Evolutionary conservation across 2,113 vertebrate genomes (phyloP).

Genomic region (Hassar affinis): DNA sequence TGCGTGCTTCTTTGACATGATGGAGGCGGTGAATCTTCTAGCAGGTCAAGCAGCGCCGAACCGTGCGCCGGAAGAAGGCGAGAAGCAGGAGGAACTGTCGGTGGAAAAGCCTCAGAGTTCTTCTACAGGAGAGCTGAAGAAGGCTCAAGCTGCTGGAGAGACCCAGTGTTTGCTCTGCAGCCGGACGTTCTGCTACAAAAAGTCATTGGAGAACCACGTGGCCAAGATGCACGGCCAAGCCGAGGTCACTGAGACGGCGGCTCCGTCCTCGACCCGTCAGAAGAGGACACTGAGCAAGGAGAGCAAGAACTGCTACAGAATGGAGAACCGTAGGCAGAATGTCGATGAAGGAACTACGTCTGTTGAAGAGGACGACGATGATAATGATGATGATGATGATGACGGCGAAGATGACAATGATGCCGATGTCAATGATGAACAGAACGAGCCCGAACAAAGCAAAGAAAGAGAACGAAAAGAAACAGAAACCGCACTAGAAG

Average conservation of each 20-base stretch:
- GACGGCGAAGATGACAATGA: constrained; percentile 25
- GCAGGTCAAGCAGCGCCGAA: constrained; percentile 64
- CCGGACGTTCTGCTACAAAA: constrained; percentile 77
- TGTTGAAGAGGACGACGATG: constrained; percentile 41
- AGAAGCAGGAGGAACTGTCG: constrained; percentile 59
- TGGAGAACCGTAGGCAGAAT: constrained; percentile 54
- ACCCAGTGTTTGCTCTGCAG: constrained; percentile 72
- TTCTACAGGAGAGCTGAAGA: constrained; percentile 20
- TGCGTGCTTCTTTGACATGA: constrained; percentile 92
- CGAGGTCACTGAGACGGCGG: constrained; percentile 47
- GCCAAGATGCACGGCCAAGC: constrained; percentile 70
- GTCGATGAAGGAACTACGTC: constrained; percentile 15
- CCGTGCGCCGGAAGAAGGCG: background rate
- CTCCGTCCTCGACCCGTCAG: constrained; percentile 71
- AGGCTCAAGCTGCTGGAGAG: constrained; percentile 42
- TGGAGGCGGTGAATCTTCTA: constrained; percentile 88
- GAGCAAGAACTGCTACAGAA: constrained; percentile 61
- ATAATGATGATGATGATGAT: constrained; percentile 31
- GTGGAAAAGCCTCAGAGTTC: constrained; percentile 58
- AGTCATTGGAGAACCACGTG: constrained; percentile 78
- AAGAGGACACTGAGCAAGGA: constrained; percentile 79
- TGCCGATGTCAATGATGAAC: constrained; percentile 10
- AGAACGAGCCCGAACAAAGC: background rate
- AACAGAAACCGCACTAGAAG: constrained; percentile 62
- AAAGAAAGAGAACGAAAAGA: constrained; percentile 48